phyloP scores from a whole-genome alignment of 1,140 invertebrate genomes.

The Neodiprion fabricii region DNA sequence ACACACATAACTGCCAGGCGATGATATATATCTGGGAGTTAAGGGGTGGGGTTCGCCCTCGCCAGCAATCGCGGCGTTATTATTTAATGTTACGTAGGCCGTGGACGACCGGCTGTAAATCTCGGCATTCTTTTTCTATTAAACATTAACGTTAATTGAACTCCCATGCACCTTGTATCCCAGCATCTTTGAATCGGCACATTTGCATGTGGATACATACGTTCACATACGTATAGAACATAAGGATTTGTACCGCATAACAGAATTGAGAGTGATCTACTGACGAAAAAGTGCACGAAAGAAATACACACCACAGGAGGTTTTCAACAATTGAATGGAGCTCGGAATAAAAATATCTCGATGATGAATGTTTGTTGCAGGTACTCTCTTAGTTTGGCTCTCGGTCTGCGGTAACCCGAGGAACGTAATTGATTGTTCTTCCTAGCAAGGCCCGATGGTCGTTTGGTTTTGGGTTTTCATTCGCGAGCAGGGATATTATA shows the following conservation, averaged over 20 bases:
- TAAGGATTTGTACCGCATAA: too few relatives aligned
- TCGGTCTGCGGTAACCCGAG: too few relatives aligned
- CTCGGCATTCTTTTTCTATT: not conserved
- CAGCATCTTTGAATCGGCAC: not conserved
- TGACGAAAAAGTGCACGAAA: too few relatives aligned
- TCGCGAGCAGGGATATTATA: conserved; percentile 43
- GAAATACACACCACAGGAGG: too few relatives aligned
- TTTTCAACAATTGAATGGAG: too few relatives aligned
- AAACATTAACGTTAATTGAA: conserved; percentile 2
- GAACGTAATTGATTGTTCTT: conserved; percentile 50
- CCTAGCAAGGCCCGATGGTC: conserved; percentile 15
- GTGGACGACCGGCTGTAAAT: not conserved
- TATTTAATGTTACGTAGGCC: conserved; percentile 25
- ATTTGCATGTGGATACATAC: not conserved
- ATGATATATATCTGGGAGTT: conserved; percentile 57
- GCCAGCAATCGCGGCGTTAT: conserved; percentile 27
- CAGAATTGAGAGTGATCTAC: too few relatives aligned
- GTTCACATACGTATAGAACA: too few relatives aligned
- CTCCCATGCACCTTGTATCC: not conserved
- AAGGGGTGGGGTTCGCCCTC: conserved; percentile 27
- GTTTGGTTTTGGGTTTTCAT: conserved; percentile 15
- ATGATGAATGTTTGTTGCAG: too few relatives aligned
- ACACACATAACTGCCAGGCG: conserved; percentile 60
- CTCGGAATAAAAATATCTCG: too few relatives aligned
- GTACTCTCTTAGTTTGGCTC: too few relatives aligned